Base-by-base conservation (phyloP, 1,140 invertebrate species). In the Lethrus apterus region DNA sequence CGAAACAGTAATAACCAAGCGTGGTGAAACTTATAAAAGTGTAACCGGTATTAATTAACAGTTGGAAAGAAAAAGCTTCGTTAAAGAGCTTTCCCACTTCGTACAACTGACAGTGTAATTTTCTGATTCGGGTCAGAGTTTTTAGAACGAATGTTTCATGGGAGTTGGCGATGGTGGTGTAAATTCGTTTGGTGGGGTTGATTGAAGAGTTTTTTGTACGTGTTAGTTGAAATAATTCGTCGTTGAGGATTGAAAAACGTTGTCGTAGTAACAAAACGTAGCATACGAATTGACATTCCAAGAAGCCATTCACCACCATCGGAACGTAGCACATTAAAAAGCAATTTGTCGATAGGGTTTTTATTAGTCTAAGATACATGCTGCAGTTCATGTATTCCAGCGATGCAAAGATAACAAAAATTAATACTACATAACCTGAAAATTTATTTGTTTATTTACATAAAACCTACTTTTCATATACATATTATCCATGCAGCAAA, bases 11-110 rank as follows among this genome's bases (percentile, higher is more conserved):
- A 33, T 48, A 48, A n/a, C 26, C 46, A 7, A 38, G 34, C 4
- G 46, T 38, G 4, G 46, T 48, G 15, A 48, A 48, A 4, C 38
- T 31, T 11, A 48, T 18, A 30, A 48, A 48, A 26, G 24, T 40
- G 21, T 48, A 20, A 5, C 36, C 46, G 18, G 24, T 34, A 18
- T 38, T 34, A 9, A 31, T 20, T 5, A 48, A 31, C 2, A 42
- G 41, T 32, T 48, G 46, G 23, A 24, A 14, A 4, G 46, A 41
- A 31, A 23, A 48, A 3, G 19, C 23, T 20, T 34, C 18, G 13
- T 48, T 48, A 7, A 48, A 4, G 7, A 42, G n/a, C 2, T 13
- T 7, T 10, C 46, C 40, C 9, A 29, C n/a, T 10, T 34, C 20
- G 31, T 38, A 48, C 4, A 45, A 26, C 11, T 33, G 17, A 2